A percentile compares a stretch with the other conserved stretches of the same genome.
These are phyloP conservation scores for Tachysurus fulvidraco DNA, from an alignment of 2,113 vertebrate genomes.

Conservation along the genomic window DNA sequence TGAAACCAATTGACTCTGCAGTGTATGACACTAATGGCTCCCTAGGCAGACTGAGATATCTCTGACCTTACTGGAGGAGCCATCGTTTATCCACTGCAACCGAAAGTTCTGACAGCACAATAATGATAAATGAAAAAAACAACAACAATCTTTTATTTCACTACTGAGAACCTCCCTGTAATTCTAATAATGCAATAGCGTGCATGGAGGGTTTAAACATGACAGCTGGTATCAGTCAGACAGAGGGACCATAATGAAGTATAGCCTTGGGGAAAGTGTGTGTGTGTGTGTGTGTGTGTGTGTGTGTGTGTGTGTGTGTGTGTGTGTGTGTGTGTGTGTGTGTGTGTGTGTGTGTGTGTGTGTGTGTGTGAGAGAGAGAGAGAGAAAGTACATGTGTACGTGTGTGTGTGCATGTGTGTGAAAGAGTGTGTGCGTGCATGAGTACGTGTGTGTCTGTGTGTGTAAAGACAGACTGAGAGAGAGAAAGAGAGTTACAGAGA, in stretches of 20 bases:
- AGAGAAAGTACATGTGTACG: too few species aligned
- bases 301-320: neutral
- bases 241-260: slow-evolving; percentile 42
- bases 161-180: slow-evolving; percentile 45
- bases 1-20: neutral
- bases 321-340: too few species aligned
- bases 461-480: neutral
- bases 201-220: slow-evolving; percentile 38
- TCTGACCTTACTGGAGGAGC: slow-evolving; percentile 21
- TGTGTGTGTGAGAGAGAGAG: neutral
- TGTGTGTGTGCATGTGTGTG: neutral
- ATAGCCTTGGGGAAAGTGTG: slow-evolving; percentile 24
- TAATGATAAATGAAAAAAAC: slow-evolving; percentile 14
- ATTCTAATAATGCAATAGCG: slow-evolving; percentile 26
- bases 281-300: neutral
- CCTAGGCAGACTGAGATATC: slow-evolving; percentile 13
- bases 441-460: neutral
- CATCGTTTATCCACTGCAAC: slow-evolving; percentile 24
- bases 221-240: slow-evolving; percentile 47
- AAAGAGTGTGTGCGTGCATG: neutral
- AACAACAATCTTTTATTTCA: slow-evolving; percentile 26
- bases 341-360: neutral
- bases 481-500: neutral
- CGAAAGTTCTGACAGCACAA: slow-evolving; percentile 18
- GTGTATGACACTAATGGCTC: slow-evolving; percentile 10